These are phyloP conservation scores for Barypeithes pellucidus DNA, from an alignment of 2,888 invertebrate genomes.

Conservation along the genomic window DNA sequence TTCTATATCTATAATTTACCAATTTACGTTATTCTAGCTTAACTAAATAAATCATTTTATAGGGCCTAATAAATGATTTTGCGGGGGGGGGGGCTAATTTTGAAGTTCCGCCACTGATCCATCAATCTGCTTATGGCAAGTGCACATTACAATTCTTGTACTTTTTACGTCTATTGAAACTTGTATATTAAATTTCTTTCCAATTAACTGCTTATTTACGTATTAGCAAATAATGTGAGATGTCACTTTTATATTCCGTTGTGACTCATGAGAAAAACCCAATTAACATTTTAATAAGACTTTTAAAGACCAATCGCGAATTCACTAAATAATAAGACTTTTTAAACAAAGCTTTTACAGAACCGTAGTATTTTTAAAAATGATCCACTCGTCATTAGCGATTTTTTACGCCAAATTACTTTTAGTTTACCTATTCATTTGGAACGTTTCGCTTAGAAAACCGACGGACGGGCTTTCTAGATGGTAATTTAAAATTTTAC, in stretches of 20 bases:
- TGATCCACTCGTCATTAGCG: constrained; percentile 30
- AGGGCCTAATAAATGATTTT: too few species aligned
- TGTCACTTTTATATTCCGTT: constrained; percentile 1
- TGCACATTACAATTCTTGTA: too few species aligned
- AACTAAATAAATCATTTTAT: too few species aligned
- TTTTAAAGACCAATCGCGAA: constrained; percentile 6
- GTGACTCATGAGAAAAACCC: constrained; percentile 10
- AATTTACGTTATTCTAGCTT: too few species aligned
- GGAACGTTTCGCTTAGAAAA: constrained; percentile 17
- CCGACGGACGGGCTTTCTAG: not conserved
- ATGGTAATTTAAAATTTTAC: constrained; percentile 1
- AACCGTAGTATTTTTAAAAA: constrained; percentile 26
- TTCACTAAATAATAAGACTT: constrained; percentile 16
- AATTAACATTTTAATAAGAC: constrained; percentile 9
- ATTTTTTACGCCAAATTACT: constrained; percentile 16
- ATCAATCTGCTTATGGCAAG: too few species aligned
- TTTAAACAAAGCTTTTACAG: constrained; percentile 11
- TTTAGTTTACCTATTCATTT: constrained; percentile 28
- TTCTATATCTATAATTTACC: too few species aligned
- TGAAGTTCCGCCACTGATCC: too few species aligned
- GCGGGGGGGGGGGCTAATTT: too few species aligned
- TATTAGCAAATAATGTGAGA: not conserved
- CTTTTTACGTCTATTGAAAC: too few species aligned
- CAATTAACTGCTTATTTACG: too few species aligned
- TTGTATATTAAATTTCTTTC: too few species aligned